These are phyloP conservation scores for Leptinotarsa lineolata DNA, from an alignment of 1,140 invertebrate species.

Conservation along the genomic window DNA sequence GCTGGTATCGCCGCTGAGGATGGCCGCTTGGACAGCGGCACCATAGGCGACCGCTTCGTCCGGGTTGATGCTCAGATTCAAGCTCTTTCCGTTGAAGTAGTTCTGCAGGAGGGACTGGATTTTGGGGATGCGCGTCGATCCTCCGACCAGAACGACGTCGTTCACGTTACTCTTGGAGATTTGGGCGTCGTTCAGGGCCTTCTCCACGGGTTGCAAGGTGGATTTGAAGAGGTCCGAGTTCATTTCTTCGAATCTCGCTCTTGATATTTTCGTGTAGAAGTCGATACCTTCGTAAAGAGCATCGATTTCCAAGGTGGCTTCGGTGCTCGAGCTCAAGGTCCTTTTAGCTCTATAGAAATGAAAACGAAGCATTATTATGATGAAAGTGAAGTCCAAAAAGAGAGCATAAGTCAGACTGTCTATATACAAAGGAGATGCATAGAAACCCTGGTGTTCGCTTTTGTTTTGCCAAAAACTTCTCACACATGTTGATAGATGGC, in stretches of 20 bases:
- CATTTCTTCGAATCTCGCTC: slow-evolving; percentile 69
- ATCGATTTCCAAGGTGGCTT: slow-evolving; percentile 77
- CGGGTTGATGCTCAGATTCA: slow-evolving; percentile 71
- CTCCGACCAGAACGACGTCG: slow-evolving; percentile 80
- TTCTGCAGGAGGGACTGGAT: slow-evolving; percentile 66
- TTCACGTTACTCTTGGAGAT: slow-evolving; percentile 72
- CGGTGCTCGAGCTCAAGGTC: slow-evolving; percentile 74
- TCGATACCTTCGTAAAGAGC: slow-evolving; percentile 74
- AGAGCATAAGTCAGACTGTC: too few species aligned
- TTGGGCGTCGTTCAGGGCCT: slow-evolving; percentile 74
- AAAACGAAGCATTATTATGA: not conserved
- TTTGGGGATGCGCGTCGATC: slow-evolving; percentile 74
- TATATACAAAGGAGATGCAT: too few species aligned
- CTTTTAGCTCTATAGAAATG: slow-evolving; percentile 67
- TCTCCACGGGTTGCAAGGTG: slow-evolving; percentile 68
- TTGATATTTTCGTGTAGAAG: slow-evolving; percentile 65
- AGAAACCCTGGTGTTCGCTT: too few species aligned
- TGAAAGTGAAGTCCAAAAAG: not conserved
- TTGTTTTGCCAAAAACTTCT: too few species aligned
- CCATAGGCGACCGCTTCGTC: slow-evolving; percentile 71
- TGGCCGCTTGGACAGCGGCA: slow-evolving; percentile 69
- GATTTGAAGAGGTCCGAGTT: slow-evolving; percentile 65
- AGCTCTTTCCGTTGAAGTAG: slow-evolving; percentile 66
- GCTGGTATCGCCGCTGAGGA: slow-evolving; percentile 63
- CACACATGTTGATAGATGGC: too few species aligned